Evolutionary conservation across 2,888 invertebrate species (phyloP), one percentile per base, ranked within the genome.

Genomic region (Dicranocentrus wangi): DNA sequence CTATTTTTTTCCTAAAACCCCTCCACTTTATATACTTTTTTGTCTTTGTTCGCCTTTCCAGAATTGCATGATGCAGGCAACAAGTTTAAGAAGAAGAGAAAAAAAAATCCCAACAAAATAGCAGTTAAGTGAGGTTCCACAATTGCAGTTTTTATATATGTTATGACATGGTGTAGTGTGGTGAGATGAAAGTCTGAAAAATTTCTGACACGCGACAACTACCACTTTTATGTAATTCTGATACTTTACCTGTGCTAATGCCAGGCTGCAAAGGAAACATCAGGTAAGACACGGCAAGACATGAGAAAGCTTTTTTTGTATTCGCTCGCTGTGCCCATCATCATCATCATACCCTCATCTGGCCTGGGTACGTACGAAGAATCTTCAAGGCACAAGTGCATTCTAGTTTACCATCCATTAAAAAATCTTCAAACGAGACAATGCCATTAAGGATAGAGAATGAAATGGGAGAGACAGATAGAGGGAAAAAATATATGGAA

Each of bases 181-280:
- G 21, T 13, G 15, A 55, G 21, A 19, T 23, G 21, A 19, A 19
- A 17, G 2, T 13, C 1, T 55, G 55, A 55, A 55, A 55, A 55
- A 55, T 23, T 55, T 17, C n/a, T 17, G 55, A 55, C 55, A 55
- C 55, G 55, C 55, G 55, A 55, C 55, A 55, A 55, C 55, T 55
- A 21, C 55, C 25, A 55, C 55, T 19, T 47, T 39, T 39, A 39
- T 13, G 39, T 13, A 39, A 39, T 5, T n/a, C n/a, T n/a, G n/a
- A n/a, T n/a, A n/a, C n/a, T n/a, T n/a, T n/a, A n/a, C n/a, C n/a
- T n/a, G n/a, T n/a, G n/a, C n/a, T n/a, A n/a, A n/a, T n/a, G n/a
- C n/a, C n/a, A n/a, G n/a, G n/a, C n/a, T n/a, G n/a, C n/a, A n/a
- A n/a, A n/a, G n/a, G n/a, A n/a, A n/a, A n/a, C n/a, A n/a, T n/a